A percentile compares a stretch with the other conserved stretches of the same genome.
phyloP scores from a whole-genome alignment of 2,888 invertebrate genomes.

The Drosophila kokeensis region DNA sequence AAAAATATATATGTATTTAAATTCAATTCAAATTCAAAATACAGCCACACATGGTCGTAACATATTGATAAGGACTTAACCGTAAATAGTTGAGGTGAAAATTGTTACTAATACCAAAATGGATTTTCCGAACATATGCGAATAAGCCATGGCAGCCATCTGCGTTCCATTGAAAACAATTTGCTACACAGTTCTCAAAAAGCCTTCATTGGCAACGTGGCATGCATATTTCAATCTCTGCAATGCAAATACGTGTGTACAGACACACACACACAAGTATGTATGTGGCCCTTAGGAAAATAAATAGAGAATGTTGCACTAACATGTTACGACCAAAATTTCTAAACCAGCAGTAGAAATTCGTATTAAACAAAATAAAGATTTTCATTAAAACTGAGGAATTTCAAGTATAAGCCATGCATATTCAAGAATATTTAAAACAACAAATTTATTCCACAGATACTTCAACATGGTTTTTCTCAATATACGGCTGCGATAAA shows the following conservation, averaged over 20 bases:
- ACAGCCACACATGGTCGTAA: neutral
- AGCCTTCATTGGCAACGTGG: conserved; percentile 7
- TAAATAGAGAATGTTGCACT: neutral
- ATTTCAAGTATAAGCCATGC: neutral
- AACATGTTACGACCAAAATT: neutral
- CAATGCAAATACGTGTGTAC: conserved; percentile 1
- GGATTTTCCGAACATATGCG: conserved; percentile 30
- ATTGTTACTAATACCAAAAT: conserved; percentile 27
- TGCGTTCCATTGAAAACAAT: neutral
- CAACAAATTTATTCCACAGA: neutral
- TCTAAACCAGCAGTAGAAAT: neutral
- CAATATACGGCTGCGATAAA: neutral
- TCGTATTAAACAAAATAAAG: neutral
- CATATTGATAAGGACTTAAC: conserved; percentile 16
- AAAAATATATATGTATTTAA: neutral
- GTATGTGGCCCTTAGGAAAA: neutral
- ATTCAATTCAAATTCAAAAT: conserved; percentile 21
- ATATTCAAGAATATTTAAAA: neutral
- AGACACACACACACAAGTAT: neutral
- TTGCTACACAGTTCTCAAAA: neutral
- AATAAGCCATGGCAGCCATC: conserved; percentile 29
- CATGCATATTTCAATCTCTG: conserved; percentile 63
- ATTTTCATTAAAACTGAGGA: neutral
- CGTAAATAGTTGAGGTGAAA: conserved; percentile 33
- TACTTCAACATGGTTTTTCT: neutral